Base-by-base conservation (phyloP, 2,113 vertebrate genomes). In the Hydropotes inermis region DNA sequence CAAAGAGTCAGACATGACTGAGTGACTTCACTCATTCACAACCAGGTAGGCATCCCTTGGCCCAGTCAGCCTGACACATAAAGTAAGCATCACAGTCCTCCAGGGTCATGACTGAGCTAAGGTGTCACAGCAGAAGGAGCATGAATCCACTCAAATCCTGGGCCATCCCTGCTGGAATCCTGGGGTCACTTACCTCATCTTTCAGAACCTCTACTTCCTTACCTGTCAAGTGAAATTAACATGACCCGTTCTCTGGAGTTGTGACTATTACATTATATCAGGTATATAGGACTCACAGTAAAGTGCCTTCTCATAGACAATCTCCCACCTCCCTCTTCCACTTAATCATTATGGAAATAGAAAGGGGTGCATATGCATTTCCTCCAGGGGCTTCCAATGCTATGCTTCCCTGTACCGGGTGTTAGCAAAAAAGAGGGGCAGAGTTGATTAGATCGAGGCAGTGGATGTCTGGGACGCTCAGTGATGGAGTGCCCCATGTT, bases 271-370 rank as follows among this genome's bases (percentile, higher is more conserved):
- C 1, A 39, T 78, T 87, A 64, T 1, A 87, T 83, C 14, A 91
- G 4, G 30, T 61, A 25, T 52, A 13, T 21, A 85, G 25, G 6
- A 25, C 16, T 54, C 27, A 47, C 16, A n/a, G 17, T 60, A 55
- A 92, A 87, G 60, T 43, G 1, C 25, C 67, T 96, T 14, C 70
- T 84, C 79, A 47, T 0, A 25, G 28, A 17, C 5, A 36, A 15
- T 57, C 36, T 57, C 67, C 23, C 14, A 47, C 28, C 21, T 76
- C 54, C 45, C 92, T 86, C 27, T 91, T 60, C 21, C 30, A 45
- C 47, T 81, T 87, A 82, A 67, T 95, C 79, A 60, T 93, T 36
- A 60, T 60, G 95, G 52, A 94, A 86, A 70, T 43, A 92, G 87
- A n/a, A 21, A 39, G 5, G 81, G 85, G 8, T 43, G 21, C 57